Conservation (phyloP, 1,140 invertebrate species). For the Meteorus sp. region DNA sequence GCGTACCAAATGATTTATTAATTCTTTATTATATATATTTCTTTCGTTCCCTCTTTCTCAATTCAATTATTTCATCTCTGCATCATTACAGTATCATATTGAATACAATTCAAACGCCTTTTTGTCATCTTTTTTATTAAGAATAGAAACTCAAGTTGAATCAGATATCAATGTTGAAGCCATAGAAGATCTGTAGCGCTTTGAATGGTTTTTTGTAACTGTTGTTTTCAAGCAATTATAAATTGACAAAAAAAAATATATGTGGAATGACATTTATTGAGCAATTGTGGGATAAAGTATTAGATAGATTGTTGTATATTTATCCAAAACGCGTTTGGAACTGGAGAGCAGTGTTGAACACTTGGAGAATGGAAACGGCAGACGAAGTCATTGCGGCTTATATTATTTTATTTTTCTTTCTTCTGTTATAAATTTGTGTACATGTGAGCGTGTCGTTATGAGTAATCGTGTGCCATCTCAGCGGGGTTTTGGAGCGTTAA, state of each 20-base stretch:
- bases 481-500: slow-evolving; percentile 13
- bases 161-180: not conserved
- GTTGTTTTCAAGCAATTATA: too few species aligned
- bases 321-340: slow-evolving; percentile 12
- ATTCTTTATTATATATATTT: not conserved
- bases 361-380: not conserved
- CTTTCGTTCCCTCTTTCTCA: too few species aligned
- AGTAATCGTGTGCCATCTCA: slow-evolving; percentile 23
- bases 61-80: too few species aligned
- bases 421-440: too few species aligned
- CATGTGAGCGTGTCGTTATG: slow-evolving; percentile 9
- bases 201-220: too few species aligned
- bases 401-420: too few species aligned
- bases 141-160: not conserved
- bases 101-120: too few species aligned
- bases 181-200: slow-evolving; percentile 30
- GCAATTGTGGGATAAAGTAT: slow-evolving; percentile 26
- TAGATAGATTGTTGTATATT: slow-evolving; percentile 15
- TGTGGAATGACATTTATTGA: slow-evolving; percentile 20
- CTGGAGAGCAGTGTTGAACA: not conserved
- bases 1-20: not conserved
- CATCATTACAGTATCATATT: too few species aligned
- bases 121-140: too few species aligned
- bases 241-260: not conserved
- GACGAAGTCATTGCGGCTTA: slow-evolving; percentile 6